Evolutionary conservation across 2,888 invertebrate species (phyloP), one percentile per base, ranked within the genome.

Genomic region (Geotrupes spiniger): DNA sequence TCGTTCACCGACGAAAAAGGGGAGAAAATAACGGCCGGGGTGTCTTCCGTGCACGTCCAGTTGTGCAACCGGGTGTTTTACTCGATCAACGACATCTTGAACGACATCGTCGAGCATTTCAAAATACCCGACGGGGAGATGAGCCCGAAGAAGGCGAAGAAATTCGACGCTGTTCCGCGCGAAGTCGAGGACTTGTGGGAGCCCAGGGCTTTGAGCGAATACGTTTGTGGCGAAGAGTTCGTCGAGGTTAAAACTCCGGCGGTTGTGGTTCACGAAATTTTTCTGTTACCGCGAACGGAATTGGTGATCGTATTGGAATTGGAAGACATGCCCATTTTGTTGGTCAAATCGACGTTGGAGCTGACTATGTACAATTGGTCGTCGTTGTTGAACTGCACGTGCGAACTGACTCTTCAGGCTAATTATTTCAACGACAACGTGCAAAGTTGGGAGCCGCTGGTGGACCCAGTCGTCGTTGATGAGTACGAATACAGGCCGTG

Each of bases 361-460:
- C 66, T 80, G 6, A 76, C 78, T 0, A 64, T 85, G 0, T 78
- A 82, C 63, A 84, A 87, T 66, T 87, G 87, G 87, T 83, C 84
- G 0, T 78, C 77, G 15, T 50, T 71, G 10, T 43, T 73, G 16
- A 73, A 71, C 44, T 69, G 68, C 38, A 71, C 66, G 2, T 66
- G 71, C 1, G 72, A 75, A 2, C 44, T 78, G 1, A 73, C 76
- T 1, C 42, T 77, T 3, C 75, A 75, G 48, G 79, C 78, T 0
- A 74, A 73, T 58, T 74, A 71, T 53, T 74, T 69, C 53, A 73
- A 73, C 51, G 72, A 72, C 44, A 61, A 57, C 46, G 51, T 65
- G 17, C 73, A 73, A 58, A 61, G 78, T 5, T 94, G 93, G 93
- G 92, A 94, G 65, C 92, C 92, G 0, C 69, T 93, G 1, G 69